Evolutionary conservation across 2,888 invertebrate species (phyloP).

Genomic region (Trissolcus brochymenae): DNA sequence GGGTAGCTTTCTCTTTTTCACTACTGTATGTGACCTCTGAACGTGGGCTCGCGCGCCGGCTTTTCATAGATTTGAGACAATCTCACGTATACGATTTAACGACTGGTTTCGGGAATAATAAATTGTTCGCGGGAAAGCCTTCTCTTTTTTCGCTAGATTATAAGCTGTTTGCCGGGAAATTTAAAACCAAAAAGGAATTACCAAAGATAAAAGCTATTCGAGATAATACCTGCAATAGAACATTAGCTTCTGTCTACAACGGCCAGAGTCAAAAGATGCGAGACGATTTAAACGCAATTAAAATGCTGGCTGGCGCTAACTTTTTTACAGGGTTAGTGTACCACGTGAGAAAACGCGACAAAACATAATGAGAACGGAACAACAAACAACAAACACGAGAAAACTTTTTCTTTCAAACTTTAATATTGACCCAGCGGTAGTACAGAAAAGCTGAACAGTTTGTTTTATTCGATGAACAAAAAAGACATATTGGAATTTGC

Average conservation of each 20-base stretch:
- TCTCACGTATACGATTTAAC: too few species aligned
- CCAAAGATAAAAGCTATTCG: constrained; percentile 24
- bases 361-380: too few species aligned
- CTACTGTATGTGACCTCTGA: too few species aligned
- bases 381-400: too few species aligned
- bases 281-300: constrained; percentile 25
- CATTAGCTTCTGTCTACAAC: constrained; percentile 8
- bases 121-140: constrained; percentile 14
- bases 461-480: too few species aligned
- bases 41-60: too few species aligned
- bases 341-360: not conserved
- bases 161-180: constrained; percentile 14
- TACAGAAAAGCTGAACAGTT: too few species aligned
- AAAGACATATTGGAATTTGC: too few species aligned
- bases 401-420: too few species aligned
- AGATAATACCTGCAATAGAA: constrained; percentile 12
- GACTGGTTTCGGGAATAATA: not conserved
- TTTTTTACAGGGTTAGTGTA: constrained; percentile 25
- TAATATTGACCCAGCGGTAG: too few species aligned
- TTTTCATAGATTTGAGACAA: too few species aligned
- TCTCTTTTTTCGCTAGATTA: constrained; percentile 13
- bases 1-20: too few species aligned
- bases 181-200: constrained; percentile 24
- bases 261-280: constrained; percentile 9
- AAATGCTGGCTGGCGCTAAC: constrained; percentile 20